phyloP scores from a whole-genome alignment of 2,888 invertebrate species.

The Phrixothrix hirtus region DNA sequence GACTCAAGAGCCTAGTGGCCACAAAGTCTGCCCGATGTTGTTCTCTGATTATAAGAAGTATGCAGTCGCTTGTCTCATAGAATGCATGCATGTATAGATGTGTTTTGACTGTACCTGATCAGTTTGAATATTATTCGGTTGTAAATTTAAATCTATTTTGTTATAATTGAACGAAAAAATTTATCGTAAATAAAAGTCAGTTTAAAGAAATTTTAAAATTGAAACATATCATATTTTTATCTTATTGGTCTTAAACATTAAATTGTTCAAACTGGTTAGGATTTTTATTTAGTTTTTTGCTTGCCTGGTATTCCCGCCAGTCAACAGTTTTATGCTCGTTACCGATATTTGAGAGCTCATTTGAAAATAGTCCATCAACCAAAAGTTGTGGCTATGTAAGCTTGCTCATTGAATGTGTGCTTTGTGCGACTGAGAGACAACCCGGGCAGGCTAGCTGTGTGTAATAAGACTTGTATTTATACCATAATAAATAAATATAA shows the following conservation, averaged over 20 bases:
- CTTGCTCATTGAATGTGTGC: conserved; percentile 48
- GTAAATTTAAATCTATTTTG: too few species aligned
- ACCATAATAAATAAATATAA: conserved; percentile 15
- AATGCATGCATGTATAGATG: conserved; percentile 41
- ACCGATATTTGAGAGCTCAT: conserved; percentile 41
- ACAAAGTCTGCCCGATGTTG: conserved; percentile 72
- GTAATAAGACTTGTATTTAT: conserved; percentile 37
- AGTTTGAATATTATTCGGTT: conserved; percentile 40
- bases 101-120: conserved; percentile 47
- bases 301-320: conserved; percentile 52
- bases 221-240: neutral
- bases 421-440: conserved; percentile 56
- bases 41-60: conserved; percentile 60
- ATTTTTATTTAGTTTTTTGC: conserved; percentile 41
- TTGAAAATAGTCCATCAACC: conserved; percentile 19
- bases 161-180: too few species aligned
- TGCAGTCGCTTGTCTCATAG: conserved; percentile 49
- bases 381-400: conserved; percentile 20
- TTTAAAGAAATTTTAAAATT: neutral
- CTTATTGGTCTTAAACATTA: conserved; percentile 31
- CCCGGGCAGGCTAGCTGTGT: conserved; percentile 59
- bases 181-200: neutral
- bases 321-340: conserved; percentile 53
- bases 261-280: conserved; percentile 49
- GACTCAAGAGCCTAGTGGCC: conserved; percentile 66